Evolutionary conservation across 2,888 invertebrate genomes (phyloP), one percentile per base, ranked within the genome.

Genomic region (Athalia circularis): DNA sequence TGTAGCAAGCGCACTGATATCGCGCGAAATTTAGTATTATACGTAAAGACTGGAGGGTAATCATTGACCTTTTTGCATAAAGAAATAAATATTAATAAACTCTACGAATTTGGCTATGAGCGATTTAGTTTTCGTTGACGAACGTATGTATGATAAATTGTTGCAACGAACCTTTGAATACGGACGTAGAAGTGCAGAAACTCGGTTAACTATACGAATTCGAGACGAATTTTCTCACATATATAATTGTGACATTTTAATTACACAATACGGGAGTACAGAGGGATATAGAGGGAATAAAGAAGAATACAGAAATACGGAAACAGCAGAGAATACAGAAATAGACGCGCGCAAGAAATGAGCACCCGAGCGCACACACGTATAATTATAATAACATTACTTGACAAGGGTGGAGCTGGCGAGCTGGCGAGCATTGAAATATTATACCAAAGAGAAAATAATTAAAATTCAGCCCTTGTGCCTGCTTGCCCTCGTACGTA

Each of bases 371-470:
- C 83, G 84, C 83, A 82, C 85, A 85, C 85, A 77, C 84, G 87
- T 89, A 88, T 88, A 89, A 90, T 90, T 90, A 90, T 90, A 90
- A 90, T 89, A 89, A 90, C 88, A 90, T 90, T 90, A 90, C 89
- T 88, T 89, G 89, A 88, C 89, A 88, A 87, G 87, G 86, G 88
- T 86, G 88, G 88, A 85, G 72, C 72, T 72, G 84, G 86, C 86
- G 85, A 87, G 87, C 83, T 81, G 82, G 87, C 82, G 87, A 87
- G 89, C 90, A 90, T 90, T 90, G 90, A 90, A 90, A 90, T 89
- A 90, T 90, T 90, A 90, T 88, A 89, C 88, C 90, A 89, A 89
- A 89, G 90, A 88, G 89, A 90, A 90, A 90, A 90, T 90, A 90
- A 90, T 90, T 90, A 90, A 90, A 90, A 90, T 90, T 90, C 90